Percentiles rank a stretch among this genome's conserved stretches.
These are phyloP conservation scores for Clistopyga incitator DNA, from an alignment of 2,888 invertebrate genomes.

Conservation along the genomic window DNA sequence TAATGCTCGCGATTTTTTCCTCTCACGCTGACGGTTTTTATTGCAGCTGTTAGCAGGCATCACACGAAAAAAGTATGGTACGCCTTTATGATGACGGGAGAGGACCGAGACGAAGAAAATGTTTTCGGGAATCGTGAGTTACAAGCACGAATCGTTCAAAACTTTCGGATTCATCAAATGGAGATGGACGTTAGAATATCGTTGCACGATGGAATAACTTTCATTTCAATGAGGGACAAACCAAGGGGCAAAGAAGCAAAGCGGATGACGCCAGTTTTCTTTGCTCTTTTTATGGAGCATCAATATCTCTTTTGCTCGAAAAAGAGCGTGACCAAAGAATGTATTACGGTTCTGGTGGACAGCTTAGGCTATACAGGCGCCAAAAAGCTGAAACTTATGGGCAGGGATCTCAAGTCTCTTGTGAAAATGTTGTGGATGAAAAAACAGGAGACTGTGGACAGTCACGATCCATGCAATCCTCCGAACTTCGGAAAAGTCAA, in stretches of 20 bases:
- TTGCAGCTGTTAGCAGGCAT: conserved; percentile 78
- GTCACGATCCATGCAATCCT: conserved; percentile 47
- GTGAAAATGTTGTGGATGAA: conserved; percentile 72
- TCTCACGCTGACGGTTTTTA: conserved; percentile 16
- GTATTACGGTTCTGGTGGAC: conserved; percentile 67
- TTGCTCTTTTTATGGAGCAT: conserved; percentile 75
- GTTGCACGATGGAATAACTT: conserved; percentile 72
- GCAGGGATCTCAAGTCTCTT: conserved; percentile 77
- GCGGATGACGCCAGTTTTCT: conserved; percentile 64
- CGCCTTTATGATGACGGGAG: conserved; percentile 69
- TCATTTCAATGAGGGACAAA: conserved; percentile 71
- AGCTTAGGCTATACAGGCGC: conserved; percentile 70
- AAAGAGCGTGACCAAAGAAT: conserved; percentile 64
- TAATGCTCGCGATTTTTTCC: background rate
- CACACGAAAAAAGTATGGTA: conserved; percentile 75
- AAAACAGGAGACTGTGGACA: conserved; percentile 66
- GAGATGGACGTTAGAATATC: conserved; percentile 70
- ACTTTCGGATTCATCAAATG: conserved; percentile 65
- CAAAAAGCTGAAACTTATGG: conserved; percentile 73
- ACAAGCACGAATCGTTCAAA: conserved; percentile 65
- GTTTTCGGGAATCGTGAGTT: conserved; percentile 66
- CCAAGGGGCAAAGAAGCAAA: conserved; percentile 42
- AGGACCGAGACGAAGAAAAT: conserved; percentile 32
- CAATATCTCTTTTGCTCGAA: conserved; percentile 77
- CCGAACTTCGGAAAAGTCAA: conserved; percentile 58